Evolutionary conservation across 2,797 vertebrate genomes (phyloP).

Genomic region (Enteromius trimaculatus): DNA sequence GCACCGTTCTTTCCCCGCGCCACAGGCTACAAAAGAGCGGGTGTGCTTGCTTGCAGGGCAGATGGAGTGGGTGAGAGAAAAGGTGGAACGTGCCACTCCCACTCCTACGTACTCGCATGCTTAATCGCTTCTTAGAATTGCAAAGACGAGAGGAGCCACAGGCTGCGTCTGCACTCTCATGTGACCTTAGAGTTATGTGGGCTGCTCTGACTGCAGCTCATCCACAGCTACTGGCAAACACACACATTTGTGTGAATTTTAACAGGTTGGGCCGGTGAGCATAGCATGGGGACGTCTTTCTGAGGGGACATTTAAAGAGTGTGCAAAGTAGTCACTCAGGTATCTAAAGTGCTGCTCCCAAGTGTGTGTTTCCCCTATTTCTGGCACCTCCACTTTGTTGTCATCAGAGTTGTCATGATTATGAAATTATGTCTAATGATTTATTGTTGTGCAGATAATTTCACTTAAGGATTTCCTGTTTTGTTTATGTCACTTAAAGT

Average conservation of each 20-base stretch:
- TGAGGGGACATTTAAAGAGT: slow-evolving; percentile 6
- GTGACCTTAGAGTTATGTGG: slow-evolving; percentile 55
- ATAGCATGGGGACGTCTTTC: not conserved
- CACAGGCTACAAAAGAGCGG: not conserved
- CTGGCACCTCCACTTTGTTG: not conserved
- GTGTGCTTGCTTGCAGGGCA: slow-evolving; percentile 6
- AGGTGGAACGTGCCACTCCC: slow-evolving; percentile 38
- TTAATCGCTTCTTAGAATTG: slow-evolving; percentile 31
- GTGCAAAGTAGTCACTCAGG: slow-evolving; percentile 20
- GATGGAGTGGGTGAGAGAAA: slow-evolving; percentile 37
- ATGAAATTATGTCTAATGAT: not conserved
- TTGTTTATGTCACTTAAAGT: not conserved
- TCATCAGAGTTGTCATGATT: not conserved
- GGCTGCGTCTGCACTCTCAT: slow-evolving; percentile 57
- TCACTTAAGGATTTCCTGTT: not conserved
- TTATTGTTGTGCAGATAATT: slow-evolving; percentile 8
- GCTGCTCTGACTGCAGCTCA: slow-evolving; percentile 44
- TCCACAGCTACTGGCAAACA: slow-evolving; percentile 38
- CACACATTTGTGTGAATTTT: slow-evolving; percentile 50
- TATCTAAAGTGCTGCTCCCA: not conserved
- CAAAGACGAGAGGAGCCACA: slow-evolving; percentile 45
- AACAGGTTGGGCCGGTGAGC: slow-evolving; percentile 16
- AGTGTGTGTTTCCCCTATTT: not conserved
- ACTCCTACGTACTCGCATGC: slow-evolving; percentile 47
- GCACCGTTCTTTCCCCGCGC: not conserved